These are phyloP conservation scores for Drosophila kanapiae DNA, from an alignment of 1,140 invertebrate genomes.

Conservation along the genomic window DNA sequence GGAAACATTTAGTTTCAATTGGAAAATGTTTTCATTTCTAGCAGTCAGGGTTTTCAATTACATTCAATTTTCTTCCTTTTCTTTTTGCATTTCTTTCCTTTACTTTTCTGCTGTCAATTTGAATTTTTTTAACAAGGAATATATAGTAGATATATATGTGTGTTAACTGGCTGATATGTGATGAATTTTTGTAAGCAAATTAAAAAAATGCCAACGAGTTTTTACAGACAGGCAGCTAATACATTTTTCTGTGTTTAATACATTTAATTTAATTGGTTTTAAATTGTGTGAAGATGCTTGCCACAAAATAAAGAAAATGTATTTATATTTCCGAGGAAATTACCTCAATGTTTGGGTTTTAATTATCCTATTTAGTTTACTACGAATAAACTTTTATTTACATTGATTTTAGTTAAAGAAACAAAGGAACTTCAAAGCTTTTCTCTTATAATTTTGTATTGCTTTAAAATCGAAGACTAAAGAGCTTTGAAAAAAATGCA, in stretches of 20 bases:
- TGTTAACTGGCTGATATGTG: background rate
- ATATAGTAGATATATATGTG: background rate
- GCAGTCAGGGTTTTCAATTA: background rate
- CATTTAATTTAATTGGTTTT: background rate
- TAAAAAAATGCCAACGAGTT: background rate
- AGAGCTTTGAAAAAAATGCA: background rate
- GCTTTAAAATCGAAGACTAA: background rate
- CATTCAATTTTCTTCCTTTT: background rate
- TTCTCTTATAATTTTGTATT: background rate
- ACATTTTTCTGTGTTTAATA: background rate
- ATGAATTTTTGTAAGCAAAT: background rate
- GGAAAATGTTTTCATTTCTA: slow-evolving; percentile 4
- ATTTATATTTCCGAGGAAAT: background rate
- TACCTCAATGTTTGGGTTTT: too few relatives aligned
- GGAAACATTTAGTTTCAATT: slow-evolving; percentile 25
- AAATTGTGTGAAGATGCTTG: background rate
- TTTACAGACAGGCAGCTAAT: background rate
- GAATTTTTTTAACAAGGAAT: background rate
- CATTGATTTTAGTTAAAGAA: background rate
- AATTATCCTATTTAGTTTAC: too few relatives aligned
- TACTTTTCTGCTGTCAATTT: background rate
- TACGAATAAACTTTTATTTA: too few relatives aligned
- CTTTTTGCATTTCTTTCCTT: background rate
- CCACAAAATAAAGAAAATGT: background rate
- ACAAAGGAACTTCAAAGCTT: too few relatives aligned